Base-by-base conservation (phyloP, 2,113 vertebrate species). In the Amia ocellicauda region DNA sequence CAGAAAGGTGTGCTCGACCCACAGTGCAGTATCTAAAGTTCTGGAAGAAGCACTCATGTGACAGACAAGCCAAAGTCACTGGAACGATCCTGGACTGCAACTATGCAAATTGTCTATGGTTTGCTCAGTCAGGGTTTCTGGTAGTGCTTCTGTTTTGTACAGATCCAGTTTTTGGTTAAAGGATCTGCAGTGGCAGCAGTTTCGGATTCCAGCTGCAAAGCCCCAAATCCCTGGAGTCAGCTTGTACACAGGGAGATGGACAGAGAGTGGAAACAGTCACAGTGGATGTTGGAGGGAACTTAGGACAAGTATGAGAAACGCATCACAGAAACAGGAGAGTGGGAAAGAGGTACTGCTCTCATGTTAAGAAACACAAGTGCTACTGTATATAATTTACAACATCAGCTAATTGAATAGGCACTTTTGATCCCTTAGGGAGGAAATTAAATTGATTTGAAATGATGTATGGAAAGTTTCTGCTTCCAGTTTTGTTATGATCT, bases 11-110 rank as follows among this genome's bases (percentile, higher is more conserved):
- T n/a, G n/a, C n/a, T n/a, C n/a, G n/a, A n/a, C n/a, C n/a, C n/a
- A n/a, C 69, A 79, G 70, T 58, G 74, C 61, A 66, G 75, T 76
- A 75, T 74, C 63, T 68, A n/a, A 41, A 58, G 64, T 71, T 62
- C 58, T 3, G 66, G 65, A 68, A 62, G 63, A 70, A 40, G 49
- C 55, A 64, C 42, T 55, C 60, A 17, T 55, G 14, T 36, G 50
- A 61, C 2, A 28, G 22, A 16, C 36, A 52, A 11, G 16, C 49
- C 49, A 70, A 56, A 31, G 22, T 31, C 13, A 41, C 63, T 66
- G 59, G 58, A 70, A 66, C 52, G 63, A 14, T 56, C 69, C 51
- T 13, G 51, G 42, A 16, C 16, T 14, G 9, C 7, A 23, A 17
- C 17, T 14, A 50, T 60, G 49, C 31, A n/a, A 10, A 57, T 53